A percentile compares a stretch with the other conserved stretches of the same genome.
Conservation (phyloP, 1,140 invertebrate genomes). For the Littorina saxatilis region DNA sequence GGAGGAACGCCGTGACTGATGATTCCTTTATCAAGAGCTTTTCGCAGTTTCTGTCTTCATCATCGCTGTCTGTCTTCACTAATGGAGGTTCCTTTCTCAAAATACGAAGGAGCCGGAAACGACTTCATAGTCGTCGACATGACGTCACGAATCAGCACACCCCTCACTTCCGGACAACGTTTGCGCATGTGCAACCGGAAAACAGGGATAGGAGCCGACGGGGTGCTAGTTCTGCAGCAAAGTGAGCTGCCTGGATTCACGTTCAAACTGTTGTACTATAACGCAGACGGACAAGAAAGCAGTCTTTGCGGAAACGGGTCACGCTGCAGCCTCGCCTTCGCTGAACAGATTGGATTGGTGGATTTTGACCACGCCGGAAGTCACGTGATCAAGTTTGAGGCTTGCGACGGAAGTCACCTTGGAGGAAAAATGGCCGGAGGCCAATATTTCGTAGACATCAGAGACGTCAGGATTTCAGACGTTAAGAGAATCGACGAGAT, state of each 20-base stretch:
- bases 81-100: conserved; percentile 38
- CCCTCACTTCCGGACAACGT: conserved; percentile 12
- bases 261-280: conserved; percentile 43
- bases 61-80: too few species aligned
- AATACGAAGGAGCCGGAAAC: conserved; percentile 53
- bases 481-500: conserved; percentile 23
- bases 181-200: conserved; percentile 42
- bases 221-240: conserved; percentile 31
- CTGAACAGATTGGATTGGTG: conserved; percentile 20
- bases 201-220: conserved; percentile 53
- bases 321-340: conserved; percentile 45
- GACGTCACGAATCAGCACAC: neutral
- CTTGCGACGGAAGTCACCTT: conserved; percentile 41
- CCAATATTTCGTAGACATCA: conserved; percentile 36
- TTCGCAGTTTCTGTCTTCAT: too few species aligned
- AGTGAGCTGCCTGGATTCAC: conserved; percentile 16
- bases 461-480: conserved; percentile 9
- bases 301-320: conserved; percentile 54
- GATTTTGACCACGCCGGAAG: neutral
- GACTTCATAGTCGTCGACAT: conserved; percentile 48
- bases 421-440: conserved; percentile 2
- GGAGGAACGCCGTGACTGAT: too few species aligned
- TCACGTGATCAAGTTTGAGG: conserved; percentile 34
- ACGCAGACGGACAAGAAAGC: conserved; percentile 42
- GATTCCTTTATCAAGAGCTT: too few species aligned